These are phyloP conservation scores for Drosophila quadrilineata DNA, from an alignment of 1,140 invertebrate species.

Conservation along the genomic window DNA sequence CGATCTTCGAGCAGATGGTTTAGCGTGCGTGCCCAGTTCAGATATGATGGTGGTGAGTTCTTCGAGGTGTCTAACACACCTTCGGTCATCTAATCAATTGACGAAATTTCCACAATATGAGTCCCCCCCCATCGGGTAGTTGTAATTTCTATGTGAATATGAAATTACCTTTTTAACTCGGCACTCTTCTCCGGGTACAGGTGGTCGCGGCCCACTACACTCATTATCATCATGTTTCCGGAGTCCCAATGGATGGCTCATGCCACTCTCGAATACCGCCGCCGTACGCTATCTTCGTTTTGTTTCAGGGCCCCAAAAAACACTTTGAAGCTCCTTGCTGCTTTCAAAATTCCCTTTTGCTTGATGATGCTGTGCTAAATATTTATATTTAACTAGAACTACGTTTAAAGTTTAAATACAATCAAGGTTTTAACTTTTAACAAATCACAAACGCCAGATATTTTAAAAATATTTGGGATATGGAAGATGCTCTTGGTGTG, in stretches of 20 bases:
- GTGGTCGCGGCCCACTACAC: constrained; percentile 81
- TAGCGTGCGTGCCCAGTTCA: constrained; percentile 93
- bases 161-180: constrained; percentile 75
- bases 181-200: constrained; percentile 81
- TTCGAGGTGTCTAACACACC: constrained; percentile 81
- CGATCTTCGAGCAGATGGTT: constrained; percentile 91
- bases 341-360: background rate
- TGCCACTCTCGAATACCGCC: constrained; percentile 75
- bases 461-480: constrained; percentile 78
- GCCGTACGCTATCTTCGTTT: constrained; percentile 24
- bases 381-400: constrained; percentile 52
- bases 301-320: constrained; percentile 10
- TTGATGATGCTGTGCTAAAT: constrained; percentile 30
- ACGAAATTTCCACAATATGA: background rate
- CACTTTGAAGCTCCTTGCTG: constrained; percentile 2
- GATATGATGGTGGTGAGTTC: constrained; percentile 88
- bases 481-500: constrained; percentile 74
- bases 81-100: constrained; percentile 76
- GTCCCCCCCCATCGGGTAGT: too few species aligned
- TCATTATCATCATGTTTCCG: constrained; percentile 82
- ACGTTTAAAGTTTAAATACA: constrained; percentile 50
- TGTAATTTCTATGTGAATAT: background rate
- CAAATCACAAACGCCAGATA: constrained; percentile 76
- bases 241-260: constrained; percentile 77
- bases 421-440: constrained; percentile 48